Percentiles rank a stretch among this genome's conserved stretches.
Evolutionary conservation across 1,140 invertebrate genomes (phyloP).

Genomic region (Drosophila orosa): DNA sequence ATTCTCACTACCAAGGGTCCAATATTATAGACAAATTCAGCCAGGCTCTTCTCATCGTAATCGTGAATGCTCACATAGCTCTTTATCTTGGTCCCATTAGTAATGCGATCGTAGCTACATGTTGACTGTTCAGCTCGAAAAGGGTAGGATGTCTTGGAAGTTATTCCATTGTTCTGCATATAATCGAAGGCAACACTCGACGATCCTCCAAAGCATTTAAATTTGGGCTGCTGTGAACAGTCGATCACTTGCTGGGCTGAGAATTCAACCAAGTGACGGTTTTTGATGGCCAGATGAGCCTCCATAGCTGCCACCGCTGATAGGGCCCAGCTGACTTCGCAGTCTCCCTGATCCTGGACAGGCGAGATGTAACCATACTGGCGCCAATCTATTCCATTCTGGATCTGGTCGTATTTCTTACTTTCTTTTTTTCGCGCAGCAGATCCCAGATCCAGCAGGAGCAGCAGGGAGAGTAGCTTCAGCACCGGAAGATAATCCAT

Average conservation of each 20-base stretch:
- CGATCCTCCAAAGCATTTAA: slow-evolving; percentile 93
- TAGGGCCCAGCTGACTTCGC: slow-evolving; percentile 97
- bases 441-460: neutral
- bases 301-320: slow-evolving; percentile 93
- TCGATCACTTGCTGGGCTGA: slow-evolving; percentile 96
- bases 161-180: slow-evolving; percentile 89
- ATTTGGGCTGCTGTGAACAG: slow-evolving; percentile 92
- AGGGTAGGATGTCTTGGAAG: slow-evolving; percentile 89
- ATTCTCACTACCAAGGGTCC: slow-evolving; percentile 17
- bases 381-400: neutral
- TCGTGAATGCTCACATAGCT: slow-evolving; percentile 86
- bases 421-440: neutral
- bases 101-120: slow-evolving; percentile 73
- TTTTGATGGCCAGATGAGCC: slow-evolving; percentile 88
- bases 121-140: slow-evolving; percentile 85
- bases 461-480: neutral
- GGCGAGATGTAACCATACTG: neutral
- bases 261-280: slow-evolving; percentile 89
- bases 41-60: slow-evolving; percentile 87
- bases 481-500: neutral
- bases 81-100: neutral
- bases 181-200: slow-evolving; percentile 91
- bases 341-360: slow-evolving; percentile 89
- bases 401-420: neutral
- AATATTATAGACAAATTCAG: slow-evolving; percentile 88